These are phyloP conservation scores for Campoletis sonorensis DNA, from an alignment of 1,140 invertebrate genomes.

Conservation along the genomic window DNA sequence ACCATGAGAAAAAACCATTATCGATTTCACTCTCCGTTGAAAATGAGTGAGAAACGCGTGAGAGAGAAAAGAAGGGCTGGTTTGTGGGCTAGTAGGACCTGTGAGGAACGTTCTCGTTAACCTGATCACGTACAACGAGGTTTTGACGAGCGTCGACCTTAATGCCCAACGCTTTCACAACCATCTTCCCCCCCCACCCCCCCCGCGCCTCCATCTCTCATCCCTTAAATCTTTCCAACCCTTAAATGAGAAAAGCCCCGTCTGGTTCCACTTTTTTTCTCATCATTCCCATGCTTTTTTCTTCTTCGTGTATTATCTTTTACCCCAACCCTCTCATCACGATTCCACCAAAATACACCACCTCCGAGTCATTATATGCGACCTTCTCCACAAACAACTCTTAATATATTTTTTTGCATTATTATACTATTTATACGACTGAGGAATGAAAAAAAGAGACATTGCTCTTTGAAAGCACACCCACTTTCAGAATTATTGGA, in stretches of 20 bases:
- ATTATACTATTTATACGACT: too few relatives aligned
- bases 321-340: not conserved
- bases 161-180: constrained; percentile 12
- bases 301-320: not conserved
- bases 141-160: constrained; percentile 42
- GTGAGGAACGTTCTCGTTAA: constrained; percentile 33
- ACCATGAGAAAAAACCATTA: constrained; percentile 29
- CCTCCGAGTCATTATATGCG: too few relatives aligned
- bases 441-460: too few relatives aligned
- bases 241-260: not conserved
- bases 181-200: too few relatives aligned
- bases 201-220: not conserved
- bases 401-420: too few relatives aligned
- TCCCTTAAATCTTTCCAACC: constrained; percentile 12
- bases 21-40: constrained; percentile 54
- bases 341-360: not conserved
- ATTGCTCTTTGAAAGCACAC: too few relatives aligned
- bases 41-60: constrained; percentile 42
- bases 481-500: too few relatives aligned
- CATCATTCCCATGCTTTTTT: not conserved
- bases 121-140: constrained; percentile 39
- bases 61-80: constrained; percentile 19
- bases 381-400: too few relatives aligned
- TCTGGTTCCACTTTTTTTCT: not conserved
- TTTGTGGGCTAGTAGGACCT: not conserved